Evolutionary conservation across 2,888 invertebrate species (phyloP).

Genomic region (Cerastis rubricosa): DNA sequence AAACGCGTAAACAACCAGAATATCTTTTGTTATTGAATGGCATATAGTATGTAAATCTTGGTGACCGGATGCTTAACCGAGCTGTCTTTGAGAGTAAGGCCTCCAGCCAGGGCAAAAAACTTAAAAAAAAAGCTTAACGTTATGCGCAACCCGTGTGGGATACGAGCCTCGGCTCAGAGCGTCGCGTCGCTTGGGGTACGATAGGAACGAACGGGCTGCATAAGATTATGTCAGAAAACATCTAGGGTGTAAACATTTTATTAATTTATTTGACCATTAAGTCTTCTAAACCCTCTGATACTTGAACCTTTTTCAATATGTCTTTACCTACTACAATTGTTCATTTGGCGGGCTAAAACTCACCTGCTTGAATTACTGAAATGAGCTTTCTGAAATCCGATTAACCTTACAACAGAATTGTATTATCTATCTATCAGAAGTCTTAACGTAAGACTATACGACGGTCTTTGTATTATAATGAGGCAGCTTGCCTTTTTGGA

Average conservation of each 20-base stretch:
- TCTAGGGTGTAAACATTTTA: too few species aligned
- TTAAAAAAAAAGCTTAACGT: background rate
- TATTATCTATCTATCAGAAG: background rate
- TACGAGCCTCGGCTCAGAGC: background rate
- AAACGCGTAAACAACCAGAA: background rate
- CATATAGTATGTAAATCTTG: background rate
- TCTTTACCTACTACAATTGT: too few species aligned
- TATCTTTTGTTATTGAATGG: background rate
- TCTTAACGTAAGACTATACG: background rate
- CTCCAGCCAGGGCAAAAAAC: too few species aligned
- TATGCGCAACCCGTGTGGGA: background rate
- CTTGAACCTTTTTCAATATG: too few species aligned
- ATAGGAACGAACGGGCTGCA: background rate
- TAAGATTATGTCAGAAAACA: slow-evolving; percentile 43
- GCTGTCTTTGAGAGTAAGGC: too few species aligned
- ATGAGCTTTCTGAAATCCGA: background rate
- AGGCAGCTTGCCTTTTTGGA: background rate
- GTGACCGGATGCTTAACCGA: too few species aligned
- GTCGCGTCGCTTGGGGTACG: background rate
- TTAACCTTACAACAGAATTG: background rate
- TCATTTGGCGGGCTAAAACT: background rate
- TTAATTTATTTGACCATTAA: too few species aligned
- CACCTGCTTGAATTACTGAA: slow-evolving; percentile 32
- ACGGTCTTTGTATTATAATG: background rate
- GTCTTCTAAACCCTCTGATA: too few species aligned